A percentile compares a stretch with the other conserved stretches of the same genome.
Conservation (phyloP, 92 coral and sea anemone genomes). For the Porites divaricata region DNA sequence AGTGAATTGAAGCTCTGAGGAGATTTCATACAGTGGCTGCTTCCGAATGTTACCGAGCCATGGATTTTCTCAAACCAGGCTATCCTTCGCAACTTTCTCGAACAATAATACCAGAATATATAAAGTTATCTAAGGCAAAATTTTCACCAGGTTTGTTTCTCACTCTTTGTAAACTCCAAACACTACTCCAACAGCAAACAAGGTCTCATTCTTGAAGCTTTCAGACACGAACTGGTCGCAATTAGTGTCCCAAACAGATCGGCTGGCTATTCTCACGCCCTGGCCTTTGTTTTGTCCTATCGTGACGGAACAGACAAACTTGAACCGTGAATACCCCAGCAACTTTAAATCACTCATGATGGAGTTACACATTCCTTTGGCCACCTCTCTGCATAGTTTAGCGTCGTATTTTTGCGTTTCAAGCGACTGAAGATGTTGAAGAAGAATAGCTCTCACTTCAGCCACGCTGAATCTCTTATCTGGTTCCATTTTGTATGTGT, state of each 20-base stretch:
- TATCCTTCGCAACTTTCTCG: background rate
- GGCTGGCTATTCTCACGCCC: constrained; percentile 84
- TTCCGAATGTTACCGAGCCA: background rate
- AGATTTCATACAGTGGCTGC: background rate
- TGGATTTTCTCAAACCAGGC: background rate
- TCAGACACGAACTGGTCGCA: constrained; percentile 87
- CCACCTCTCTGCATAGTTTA: constrained; percentile 75
- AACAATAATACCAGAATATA: background rate
- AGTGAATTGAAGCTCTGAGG: background rate
- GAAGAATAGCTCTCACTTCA: constrained; percentile 73
- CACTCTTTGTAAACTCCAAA: constrained; percentile 87
- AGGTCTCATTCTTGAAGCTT: constrained; percentile 72
- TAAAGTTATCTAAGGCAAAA: background rate
- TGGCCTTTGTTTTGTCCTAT: constrained; percentile 89
- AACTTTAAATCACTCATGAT: constrained; percentile 83
- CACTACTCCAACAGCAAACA: constrained; percentile 94
- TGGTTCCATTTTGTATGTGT: constrained; percentile 90
- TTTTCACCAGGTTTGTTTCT: background rate
- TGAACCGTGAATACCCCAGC: constrained; percentile 78
- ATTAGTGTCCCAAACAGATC: constrained; percentile 89
- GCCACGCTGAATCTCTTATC: constrained; percentile 65
- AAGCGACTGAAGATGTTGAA: constrained; percentile 75
- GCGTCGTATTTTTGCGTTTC: constrained; percentile 76
- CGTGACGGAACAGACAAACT: constrained; percentile 88
- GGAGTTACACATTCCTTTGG: constrained; percentile 78